These are phyloP conservation scores for Himalopsyche kuldschensis DNA, from an alignment of 2,888 invertebrate genomes.

Conservation along the genomic window DNA sequence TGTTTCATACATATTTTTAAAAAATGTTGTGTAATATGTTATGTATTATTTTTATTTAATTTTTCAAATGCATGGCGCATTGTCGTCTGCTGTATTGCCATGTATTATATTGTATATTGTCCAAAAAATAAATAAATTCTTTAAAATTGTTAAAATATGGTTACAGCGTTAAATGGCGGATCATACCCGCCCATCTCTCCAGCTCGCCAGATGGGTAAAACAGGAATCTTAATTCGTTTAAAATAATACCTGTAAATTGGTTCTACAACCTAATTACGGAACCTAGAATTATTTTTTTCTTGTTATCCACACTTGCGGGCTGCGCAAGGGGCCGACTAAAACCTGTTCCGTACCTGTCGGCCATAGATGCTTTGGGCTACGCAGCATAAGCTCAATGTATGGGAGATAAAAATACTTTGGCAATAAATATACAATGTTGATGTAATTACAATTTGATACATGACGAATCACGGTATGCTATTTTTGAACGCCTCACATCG, in stretches of 20 bases:
- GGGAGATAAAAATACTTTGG: background rate
- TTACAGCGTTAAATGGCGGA: background rate
- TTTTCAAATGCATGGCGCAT: no score
- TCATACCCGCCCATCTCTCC: conserved; percentile 25
- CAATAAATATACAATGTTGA: background rate
- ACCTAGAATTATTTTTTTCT: conserved; percentile 21
- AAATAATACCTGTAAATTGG: conserved; percentile 38
- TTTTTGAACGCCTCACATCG: no score
- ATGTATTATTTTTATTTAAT: no score
- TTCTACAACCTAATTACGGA: conserved; percentile 36
- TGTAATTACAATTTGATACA: no score
- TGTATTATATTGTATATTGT: no score
- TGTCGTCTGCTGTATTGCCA: no score
- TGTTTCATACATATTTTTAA: no score
- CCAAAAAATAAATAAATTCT: no score
- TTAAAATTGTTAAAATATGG: background rate
- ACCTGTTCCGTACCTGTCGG: background rate
- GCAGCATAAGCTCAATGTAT: background rate
- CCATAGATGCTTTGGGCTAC: background rate
- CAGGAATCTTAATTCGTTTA: conserved; percentile 36
- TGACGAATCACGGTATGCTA: no score
- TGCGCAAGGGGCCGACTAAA: conserved; percentile 11
- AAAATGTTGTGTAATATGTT: no score
- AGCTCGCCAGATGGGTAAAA: conserved; percentile 18
- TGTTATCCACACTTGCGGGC: conserved; percentile 5